phyloP scores from a whole-genome alignment of 2,888 invertebrate species.

The Drosophila stalkeri region DNA sequence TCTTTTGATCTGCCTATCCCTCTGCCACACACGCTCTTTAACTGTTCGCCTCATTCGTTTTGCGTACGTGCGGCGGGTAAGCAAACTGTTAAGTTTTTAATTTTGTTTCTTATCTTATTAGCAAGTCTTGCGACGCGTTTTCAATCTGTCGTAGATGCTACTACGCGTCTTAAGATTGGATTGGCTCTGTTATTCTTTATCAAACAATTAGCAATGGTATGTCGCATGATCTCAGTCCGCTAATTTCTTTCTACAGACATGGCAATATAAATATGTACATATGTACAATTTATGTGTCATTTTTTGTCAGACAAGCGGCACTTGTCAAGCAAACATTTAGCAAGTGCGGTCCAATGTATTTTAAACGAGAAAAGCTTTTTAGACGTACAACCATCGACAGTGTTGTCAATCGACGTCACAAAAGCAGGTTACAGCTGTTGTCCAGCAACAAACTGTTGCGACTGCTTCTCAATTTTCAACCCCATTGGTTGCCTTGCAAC shows the following conservation, averaged over 20 bases:
- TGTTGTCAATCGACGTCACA: background rate
- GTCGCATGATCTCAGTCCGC: conserved; percentile 43
- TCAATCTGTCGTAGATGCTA: conserved; percentile 18
- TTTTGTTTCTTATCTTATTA: conserved; percentile 53
- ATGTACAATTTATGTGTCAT: conserved; percentile 2
- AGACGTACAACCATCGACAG: background rate
- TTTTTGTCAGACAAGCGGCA: conserved; percentile 3
- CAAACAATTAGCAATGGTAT: conserved; percentile 56
- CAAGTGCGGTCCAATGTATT: conserved; percentile 16
- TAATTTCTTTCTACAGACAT: conserved; percentile 11
- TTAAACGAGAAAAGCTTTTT: conserved; percentile 20
- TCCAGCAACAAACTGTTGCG: conserved; percentile 28
- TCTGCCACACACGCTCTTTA: background rate
- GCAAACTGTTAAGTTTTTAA: conserved; percentile 37
- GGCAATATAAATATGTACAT: background rate
- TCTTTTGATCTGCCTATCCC: background rate
- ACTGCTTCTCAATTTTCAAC: conserved; percentile 13
- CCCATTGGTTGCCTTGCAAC: conserved; percentile 18
- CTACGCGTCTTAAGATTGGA: conserved; percentile 20
- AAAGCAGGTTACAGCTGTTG: conserved; percentile 6
- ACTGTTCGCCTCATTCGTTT: conserved; percentile 26
- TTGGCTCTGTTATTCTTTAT: conserved; percentile 57
- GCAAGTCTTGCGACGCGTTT: conserved; percentile 30
- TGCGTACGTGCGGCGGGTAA: conserved; percentile 68
- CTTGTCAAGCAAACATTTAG: conserved; percentile 25